A percentile compares a stretch with the other conserved stretches of the same genome.
These are phyloP conservation scores for Eupithecia vulgata DNA, from an alignment of 2,888 invertebrate species.

Conservation along the genomic window DNA sequence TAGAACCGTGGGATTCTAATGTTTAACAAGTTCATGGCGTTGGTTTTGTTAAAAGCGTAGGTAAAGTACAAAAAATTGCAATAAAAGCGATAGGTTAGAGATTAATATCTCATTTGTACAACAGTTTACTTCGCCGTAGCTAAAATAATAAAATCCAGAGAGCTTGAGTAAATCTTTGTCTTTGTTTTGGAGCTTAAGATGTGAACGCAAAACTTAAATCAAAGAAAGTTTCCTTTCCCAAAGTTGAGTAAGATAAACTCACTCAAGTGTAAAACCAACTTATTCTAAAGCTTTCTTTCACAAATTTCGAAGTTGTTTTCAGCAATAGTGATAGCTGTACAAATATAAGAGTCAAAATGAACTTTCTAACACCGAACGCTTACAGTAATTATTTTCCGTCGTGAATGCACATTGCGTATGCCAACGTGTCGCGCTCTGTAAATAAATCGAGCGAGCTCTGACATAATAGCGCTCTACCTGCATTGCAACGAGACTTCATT, in stretches of 20 bases:
- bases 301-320: background rate
- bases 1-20: conserved; percentile 25
- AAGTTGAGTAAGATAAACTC: background rate
- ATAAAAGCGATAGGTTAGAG: background rate
- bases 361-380: conserved; percentile 13
- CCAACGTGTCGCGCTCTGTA: conserved; percentile 19
- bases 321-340: background rate
- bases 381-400: conserved; percentile 30
- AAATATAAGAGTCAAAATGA: background rate
- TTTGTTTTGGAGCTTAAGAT: background rate
- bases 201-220: conserved; percentile 3
- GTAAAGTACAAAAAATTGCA: background rate
- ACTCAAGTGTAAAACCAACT: background rate
- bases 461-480: conserved; percentile 43
- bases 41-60: background rate
- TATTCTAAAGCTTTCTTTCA: conserved; percentile 4
- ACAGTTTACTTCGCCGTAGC: background rate
- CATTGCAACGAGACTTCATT: conserved; percentile 36
- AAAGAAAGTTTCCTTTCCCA: conserved; percentile 1
- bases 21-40: background rate
- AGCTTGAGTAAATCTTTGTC: background rate
- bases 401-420: conserved; percentile 30
- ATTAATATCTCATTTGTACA: background rate
- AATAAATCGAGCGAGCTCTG: conserved; percentile 38
- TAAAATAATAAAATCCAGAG: background rate